Evolutionary conservation across 2,113 vertebrate genomes (phyloP).

Genomic region (Dromiciops gliroides): DNA sequence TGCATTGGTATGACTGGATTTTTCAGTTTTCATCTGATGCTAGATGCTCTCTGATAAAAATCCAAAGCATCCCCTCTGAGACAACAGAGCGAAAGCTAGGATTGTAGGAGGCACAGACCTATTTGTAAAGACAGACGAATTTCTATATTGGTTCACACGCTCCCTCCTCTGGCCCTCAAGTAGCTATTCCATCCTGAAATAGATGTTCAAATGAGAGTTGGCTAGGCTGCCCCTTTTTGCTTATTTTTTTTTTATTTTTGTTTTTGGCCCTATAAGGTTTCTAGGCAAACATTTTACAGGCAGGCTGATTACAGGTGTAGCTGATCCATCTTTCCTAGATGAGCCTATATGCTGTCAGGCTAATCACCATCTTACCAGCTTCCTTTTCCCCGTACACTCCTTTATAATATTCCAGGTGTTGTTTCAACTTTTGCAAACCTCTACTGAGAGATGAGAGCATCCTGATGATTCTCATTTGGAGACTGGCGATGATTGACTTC

Average conservation of each 20-base stretch:
- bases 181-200: neutral
- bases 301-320: neutral
- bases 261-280: neutral
- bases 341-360: neutral
- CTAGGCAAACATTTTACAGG: neutral
- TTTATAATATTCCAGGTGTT: neutral
- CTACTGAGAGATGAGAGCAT: neutral
- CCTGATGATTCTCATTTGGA: conserved; percentile 42
- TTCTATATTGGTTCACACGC: neutral
- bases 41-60: neutral
- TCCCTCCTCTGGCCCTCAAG: neutral
- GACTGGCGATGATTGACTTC: neutral
- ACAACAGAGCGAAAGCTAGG: neutral
- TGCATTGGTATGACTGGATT: neutral
- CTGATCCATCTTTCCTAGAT: neutral
- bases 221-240: neutral
- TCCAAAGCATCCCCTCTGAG: neutral
- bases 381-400: neutral
- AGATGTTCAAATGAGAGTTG: neutral
- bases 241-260: neutral
- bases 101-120: neutral
- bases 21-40: neutral
- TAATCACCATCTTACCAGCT: neutral
- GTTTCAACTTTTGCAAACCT: neutral
- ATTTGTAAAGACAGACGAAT: neutral